A percentile compares a stretch with the other conserved stretches of the same genome.
phyloP scores from a whole-genome alignment of 2,113 vertebrate genomes.

The Siphamia tubifer region DNA sequence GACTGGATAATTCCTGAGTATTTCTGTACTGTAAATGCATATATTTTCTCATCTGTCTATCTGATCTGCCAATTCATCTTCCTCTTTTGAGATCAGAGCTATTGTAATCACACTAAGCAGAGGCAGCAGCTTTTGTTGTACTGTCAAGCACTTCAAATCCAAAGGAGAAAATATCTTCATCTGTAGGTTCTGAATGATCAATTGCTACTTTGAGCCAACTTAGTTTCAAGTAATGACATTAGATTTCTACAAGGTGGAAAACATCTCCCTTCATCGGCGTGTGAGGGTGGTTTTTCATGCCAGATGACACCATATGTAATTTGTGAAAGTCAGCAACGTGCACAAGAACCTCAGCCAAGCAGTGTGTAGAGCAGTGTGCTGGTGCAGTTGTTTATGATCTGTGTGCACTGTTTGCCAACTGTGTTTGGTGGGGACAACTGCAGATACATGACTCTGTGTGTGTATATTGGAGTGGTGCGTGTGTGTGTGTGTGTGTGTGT shows the following conservation, averaged over 20 bases:
- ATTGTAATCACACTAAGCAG: neutral
- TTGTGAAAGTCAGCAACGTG: conserved; percentile 23
- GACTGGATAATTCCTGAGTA: too few relatives aligned
- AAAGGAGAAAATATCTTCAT: neutral
- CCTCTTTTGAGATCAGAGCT: neutral
- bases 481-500: conserved; percentile 25
- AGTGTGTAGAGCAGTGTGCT: neutral
- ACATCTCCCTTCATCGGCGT: neutral
- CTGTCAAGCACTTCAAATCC: neutral
- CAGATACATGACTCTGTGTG: conserved; percentile 16
- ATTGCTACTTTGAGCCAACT: neutral
- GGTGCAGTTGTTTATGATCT: conserved; percentile 12
- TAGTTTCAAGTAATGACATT: neutral
- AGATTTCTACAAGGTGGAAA: neutral
- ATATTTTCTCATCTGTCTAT: neutral
- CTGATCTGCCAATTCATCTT: neutral
- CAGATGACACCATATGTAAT: conserved; percentile 17
- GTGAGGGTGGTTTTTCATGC: neutral
- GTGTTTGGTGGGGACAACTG: conserved; percentile 37
- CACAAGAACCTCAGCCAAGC: neutral
- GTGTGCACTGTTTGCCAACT: conserved; percentile 43
- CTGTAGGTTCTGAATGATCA: neutral
- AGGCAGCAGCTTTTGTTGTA: conserved; percentile 10
- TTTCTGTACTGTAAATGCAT: too few relatives aligned
- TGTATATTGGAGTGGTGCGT: neutral